Evolutionary conservation across 2,797 vertebrate genomes (phyloP).

Genomic region (Agapornis canus): DNA sequence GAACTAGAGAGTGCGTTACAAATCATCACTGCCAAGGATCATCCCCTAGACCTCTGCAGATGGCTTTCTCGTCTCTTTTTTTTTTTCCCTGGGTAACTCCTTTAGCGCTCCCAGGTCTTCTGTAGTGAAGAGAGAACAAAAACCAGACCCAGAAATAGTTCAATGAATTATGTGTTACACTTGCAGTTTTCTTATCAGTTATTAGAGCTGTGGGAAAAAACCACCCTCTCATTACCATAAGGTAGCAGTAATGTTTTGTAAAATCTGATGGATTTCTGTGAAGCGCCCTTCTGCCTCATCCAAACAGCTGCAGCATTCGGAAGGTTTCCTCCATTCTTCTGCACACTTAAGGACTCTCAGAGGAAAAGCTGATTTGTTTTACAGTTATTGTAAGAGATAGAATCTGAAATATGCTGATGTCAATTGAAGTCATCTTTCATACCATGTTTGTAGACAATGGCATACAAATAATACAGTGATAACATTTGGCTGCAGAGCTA

Average conservation of each 20-base stretch:
- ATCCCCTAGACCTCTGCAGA: background rate
- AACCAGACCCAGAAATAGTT: background rate
- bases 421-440: background rate
- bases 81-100: background rate
- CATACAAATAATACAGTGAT: background rate
- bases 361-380: background rate
- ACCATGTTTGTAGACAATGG: background rate
- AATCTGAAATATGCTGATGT: background rate
- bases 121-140: background rate
- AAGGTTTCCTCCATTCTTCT: background rate
- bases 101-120: background rate
- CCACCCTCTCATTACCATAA: background rate
- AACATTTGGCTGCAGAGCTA: fast-evolving
- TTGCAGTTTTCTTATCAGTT: background rate
- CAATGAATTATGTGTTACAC: background rate
- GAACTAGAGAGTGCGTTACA: background rate
- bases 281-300: background rate
- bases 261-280: background rate
- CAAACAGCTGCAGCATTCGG: background rate
- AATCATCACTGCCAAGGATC: background rate
- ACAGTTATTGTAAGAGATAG: background rate
- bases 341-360: background rate
- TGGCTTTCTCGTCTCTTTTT: background rate
- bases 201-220: background rate
- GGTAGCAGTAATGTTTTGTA: background rate